Evolutionary conservation across 2,797 vertebrate genomes (phyloP).

Genomic region (Acanthiza pusilla): DNA sequence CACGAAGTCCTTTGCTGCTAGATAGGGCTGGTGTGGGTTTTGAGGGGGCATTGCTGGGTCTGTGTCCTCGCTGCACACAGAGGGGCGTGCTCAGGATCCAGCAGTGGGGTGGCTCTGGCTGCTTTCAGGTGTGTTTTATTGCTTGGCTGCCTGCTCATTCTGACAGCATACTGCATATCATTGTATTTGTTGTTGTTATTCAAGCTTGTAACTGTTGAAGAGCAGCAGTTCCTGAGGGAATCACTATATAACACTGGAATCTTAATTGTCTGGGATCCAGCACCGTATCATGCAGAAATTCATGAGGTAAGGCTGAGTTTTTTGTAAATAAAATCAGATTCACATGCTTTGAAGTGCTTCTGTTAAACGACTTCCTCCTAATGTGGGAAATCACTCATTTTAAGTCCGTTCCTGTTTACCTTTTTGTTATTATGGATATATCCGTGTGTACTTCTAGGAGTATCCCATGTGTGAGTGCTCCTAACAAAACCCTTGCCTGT

Average conservation of each 20-base stretch:
- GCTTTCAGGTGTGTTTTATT: neutral
- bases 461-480: neutral
- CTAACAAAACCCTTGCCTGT: neutral
- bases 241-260: slow-evolving; percentile 73
- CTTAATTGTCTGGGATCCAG: slow-evolving; percentile 80
- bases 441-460: neutral
- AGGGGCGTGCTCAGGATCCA: neutral
- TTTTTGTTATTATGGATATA: neutral
- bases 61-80: neutral
- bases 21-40: accelerated
- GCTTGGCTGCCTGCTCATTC: neutral
- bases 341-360: neutral
- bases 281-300: slow-evolving; percentile 74
- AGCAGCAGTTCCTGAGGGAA: slow-evolving; percentile 67
- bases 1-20: neutral
- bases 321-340: neutral
- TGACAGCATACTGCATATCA: neutral
- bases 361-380: neutral
- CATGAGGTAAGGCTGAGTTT: slow-evolving; percentile 66
- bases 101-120: neutral
- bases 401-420: neutral
- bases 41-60: neutral
- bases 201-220: slow-evolving; percentile 72
- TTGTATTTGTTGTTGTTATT: neutral
- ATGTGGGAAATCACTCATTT: neutral